Percentiles rank a stretch among this genome's conserved stretches.
phyloP scores from a whole-genome alignment of 2,797 vertebrate genomes.

The Miichthys miiuy region DNA sequence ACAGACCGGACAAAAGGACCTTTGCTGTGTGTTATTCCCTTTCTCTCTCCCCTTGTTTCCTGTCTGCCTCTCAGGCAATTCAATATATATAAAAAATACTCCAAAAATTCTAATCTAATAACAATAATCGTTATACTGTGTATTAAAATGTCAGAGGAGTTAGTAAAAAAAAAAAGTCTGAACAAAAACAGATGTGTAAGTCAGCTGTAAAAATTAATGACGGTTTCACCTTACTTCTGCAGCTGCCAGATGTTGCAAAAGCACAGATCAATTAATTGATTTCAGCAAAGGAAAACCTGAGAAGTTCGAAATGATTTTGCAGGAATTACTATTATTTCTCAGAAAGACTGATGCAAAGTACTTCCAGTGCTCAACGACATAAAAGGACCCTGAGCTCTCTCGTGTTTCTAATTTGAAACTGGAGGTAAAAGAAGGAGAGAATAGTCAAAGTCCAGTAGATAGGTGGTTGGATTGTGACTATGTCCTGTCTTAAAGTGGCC shows the following conservation, averaged over 20 bases:
- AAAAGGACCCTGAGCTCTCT: constrained; percentile 23
- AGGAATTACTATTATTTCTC: constrained; percentile 12
- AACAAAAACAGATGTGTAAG: not conserved
- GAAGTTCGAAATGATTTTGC: constrained; percentile 24
- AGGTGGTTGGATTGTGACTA: constrained; percentile 25
- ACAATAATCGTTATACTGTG: not conserved
- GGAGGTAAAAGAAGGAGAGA: constrained; percentile 7
- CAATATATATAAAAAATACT: constrained; percentile 15
- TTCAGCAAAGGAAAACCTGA: constrained; percentile 27
- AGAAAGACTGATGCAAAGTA: constrained; percentile 42
- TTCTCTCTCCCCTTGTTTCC: not conserved
- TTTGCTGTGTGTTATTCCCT: not conserved
- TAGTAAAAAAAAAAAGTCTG: not conserved
- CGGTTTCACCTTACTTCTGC: too few species aligned
- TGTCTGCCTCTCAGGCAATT: not conserved
- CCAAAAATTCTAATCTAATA: not conserved
- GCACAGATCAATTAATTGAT: constrained; percentile 40
- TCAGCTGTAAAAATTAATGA: not conserved
- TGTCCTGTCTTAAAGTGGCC: constrained; percentile 20
- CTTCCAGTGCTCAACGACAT: constrained; percentile 27
- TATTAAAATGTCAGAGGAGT: constrained; percentile 20
- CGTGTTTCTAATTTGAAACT: constrained; percentile 44
- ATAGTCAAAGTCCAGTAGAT: constrained; percentile 16
- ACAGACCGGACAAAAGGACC: not conserved
- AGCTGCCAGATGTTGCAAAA: constrained; percentile 16